phyloP scores from a whole-genome alignment of 2,797 vertebrate species.

The Mionectes olivaceus region DNA sequence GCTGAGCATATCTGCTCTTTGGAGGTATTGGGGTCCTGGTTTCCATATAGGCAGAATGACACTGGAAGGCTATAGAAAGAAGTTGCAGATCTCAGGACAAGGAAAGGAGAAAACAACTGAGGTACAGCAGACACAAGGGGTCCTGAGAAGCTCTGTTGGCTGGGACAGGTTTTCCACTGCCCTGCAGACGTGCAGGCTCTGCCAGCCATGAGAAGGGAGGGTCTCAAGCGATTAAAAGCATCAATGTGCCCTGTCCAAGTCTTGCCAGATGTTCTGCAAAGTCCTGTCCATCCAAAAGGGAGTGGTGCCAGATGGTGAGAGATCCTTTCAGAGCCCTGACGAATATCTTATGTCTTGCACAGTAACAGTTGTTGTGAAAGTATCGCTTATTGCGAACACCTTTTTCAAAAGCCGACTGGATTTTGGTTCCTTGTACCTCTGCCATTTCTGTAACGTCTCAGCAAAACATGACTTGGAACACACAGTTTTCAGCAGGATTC shows the following conservation, averaged over 20 bases:
- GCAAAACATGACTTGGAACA: not conserved
- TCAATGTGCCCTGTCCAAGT: accelerated
- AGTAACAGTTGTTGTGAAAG: not conserved
- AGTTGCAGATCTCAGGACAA: not conserved
- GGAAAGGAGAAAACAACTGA: not conserved
- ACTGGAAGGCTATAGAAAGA: not conserved
- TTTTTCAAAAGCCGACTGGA: not conserved
- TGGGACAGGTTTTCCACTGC: not conserved
- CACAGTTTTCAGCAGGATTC: not conserved
- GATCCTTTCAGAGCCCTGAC: not conserved
- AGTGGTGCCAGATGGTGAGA: not conserved
- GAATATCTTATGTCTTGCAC: not conserved
- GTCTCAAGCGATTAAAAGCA: not conserved
- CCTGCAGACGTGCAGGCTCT: not conserved
- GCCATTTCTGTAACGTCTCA: not conserved
- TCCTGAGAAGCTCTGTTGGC: not conserved
- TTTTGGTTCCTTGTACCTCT: not conserved
- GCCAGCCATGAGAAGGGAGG: accelerated
- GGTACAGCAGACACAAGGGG: not conserved
- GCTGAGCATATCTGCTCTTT: not conserved
- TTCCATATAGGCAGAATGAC: not conserved
- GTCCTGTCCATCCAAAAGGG: not conserved
- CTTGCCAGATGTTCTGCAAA: not conserved
- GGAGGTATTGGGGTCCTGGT: accelerated
- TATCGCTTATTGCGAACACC: not conserved